A percentile compares a stretch with the other conserved stretches of the same genome.
Evolutionary conservation across 2,888 invertebrate genomes (phyloP).

Genomic region (Clostera curtula): DNA sequence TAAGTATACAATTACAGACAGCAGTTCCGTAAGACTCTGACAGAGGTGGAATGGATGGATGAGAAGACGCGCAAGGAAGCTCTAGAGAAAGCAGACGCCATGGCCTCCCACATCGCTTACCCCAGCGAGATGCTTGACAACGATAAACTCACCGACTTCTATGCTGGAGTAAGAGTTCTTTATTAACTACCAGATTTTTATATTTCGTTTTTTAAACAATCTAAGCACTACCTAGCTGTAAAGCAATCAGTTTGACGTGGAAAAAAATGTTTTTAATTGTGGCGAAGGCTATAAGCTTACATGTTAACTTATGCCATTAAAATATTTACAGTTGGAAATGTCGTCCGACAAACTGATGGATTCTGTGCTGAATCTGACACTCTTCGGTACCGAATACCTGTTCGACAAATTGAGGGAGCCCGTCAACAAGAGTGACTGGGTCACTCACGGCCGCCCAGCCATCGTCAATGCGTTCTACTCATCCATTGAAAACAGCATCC

Average conservation of each 20-base stretch:
- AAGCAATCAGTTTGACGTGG: no score
- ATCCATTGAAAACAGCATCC: slow-evolving; percentile 89
- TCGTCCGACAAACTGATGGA: slow-evolving; percentile 81
- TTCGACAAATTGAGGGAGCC: slow-evolving; percentile 85
- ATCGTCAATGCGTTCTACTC: slow-evolving; percentile 92
- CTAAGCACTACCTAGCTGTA: background rate
- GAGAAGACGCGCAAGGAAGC: slow-evolving; percentile 84
- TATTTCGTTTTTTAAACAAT: no score
- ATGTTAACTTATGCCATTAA: no score
- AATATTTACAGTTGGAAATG: slow-evolving; percentile 77
- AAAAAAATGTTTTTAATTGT: no score
- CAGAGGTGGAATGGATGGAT: slow-evolving; percentile 95
- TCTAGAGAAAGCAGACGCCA: slow-evolving; percentile 85
- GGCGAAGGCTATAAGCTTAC: no score
- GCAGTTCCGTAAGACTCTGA: slow-evolving; percentile 87
- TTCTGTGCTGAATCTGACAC: slow-evolving; percentile 84
- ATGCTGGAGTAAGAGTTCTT: slow-evolving; percentile 76
- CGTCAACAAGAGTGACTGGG: slow-evolving; percentile 90
- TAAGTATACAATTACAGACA: slow-evolving; percentile 37
- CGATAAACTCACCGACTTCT: slow-evolving; percentile 85
- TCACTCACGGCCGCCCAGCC: slow-evolving; percentile 87
- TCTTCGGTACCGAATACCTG: slow-evolving; percentile 86
- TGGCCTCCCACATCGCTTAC: slow-evolving; percentile 94
- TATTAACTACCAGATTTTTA: no score
- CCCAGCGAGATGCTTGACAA: slow-evolving; percentile 92